These are phyloP conservation scores for Lepidocolaptes lacrymiger DNA, from an alignment of 2,797 vertebrate species.

Conservation along the genomic window DNA sequence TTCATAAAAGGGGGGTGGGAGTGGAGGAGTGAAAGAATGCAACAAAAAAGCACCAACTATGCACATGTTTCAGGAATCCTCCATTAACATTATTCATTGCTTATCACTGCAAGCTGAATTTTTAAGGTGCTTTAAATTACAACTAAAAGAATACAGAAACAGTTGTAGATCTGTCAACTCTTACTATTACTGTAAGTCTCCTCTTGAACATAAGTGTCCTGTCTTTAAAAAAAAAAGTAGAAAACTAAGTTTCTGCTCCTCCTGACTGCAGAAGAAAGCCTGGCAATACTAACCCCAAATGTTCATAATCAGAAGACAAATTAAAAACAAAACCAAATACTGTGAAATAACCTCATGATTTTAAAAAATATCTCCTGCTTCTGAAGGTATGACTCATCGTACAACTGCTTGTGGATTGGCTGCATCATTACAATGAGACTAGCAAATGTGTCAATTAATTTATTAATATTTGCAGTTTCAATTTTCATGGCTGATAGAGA, in stretches of 20 bases:
- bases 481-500: slow-evolving; percentile 38
- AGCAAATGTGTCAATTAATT: slow-evolving; percentile 26
- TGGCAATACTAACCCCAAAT: background rate
- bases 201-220: background rate
- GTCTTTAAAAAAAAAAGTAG: background rate
- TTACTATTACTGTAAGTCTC: background rate
- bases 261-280: background rate
- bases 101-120: background rate
- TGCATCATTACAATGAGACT: background rate
- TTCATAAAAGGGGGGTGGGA: background rate
- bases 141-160: background rate
- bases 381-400: background rate
- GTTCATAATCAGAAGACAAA: background rate
- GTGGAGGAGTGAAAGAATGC: background rate
- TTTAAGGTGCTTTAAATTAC: background rate
- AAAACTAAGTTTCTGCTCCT: background rate
- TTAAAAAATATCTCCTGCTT: background rate
- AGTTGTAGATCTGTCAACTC: background rate
- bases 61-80: background rate
- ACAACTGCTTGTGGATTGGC: background rate
- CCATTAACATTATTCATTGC: background rate
- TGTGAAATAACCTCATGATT: background rate
- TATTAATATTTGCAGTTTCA: slow-evolving; percentile 43
- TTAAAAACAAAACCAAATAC: background rate
- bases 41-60: background rate